phyloP scores from a whole-genome alignment of 2,888 invertebrate species.

The Yponomeuta cagnagella region DNA sequence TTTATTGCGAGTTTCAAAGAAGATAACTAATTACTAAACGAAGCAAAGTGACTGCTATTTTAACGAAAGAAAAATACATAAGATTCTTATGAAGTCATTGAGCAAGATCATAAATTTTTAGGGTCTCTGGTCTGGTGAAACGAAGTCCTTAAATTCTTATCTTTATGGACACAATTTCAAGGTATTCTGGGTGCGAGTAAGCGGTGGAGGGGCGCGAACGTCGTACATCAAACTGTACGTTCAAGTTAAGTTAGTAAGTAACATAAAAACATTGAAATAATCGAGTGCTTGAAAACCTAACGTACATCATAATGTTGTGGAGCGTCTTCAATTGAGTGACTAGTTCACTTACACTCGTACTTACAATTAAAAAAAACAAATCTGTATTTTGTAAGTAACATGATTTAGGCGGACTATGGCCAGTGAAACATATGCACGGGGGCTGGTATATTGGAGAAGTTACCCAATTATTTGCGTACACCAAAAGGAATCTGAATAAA shows the following conservation, averaged over 20 bases:
- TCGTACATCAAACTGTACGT: not conserved
- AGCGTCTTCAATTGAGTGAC: not conserved
- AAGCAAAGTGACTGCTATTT: not conserved
- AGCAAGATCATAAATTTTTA: slow-evolving; percentile 52
- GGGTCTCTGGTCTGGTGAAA: slow-evolving; percentile 40
- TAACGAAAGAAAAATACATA: slow-evolving; percentile 27
- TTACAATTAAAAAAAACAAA: not conserved
- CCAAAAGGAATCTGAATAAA: slow-evolving; percentile 62
- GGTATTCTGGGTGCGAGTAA: slow-evolving; percentile 40
- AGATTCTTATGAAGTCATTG: slow-evolving; percentile 47
- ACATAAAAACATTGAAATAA: not conserved
- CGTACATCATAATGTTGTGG: not conserved
- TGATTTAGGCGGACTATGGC: not conserved
- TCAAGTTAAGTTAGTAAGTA: not conserved
- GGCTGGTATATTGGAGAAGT: slow-evolving; percentile 30
- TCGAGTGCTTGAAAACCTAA: not conserved
- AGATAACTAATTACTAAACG: too few species aligned
- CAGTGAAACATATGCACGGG: not conserved
- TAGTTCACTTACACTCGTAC: not conserved
- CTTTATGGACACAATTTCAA: slow-evolving; percentile 54
- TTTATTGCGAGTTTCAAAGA: too few species aligned
- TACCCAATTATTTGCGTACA: slow-evolving; percentile 57
- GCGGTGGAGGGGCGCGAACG: not conserved
- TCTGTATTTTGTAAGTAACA: not conserved
- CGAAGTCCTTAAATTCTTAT: slow-evolving; percentile 51